Percentiles rank a stretch among this genome's conserved stretches.
Evolutionary conservation across 2,888 invertebrate genomes (phyloP).

Genomic region (Amblyteles armatorius): DNA sequence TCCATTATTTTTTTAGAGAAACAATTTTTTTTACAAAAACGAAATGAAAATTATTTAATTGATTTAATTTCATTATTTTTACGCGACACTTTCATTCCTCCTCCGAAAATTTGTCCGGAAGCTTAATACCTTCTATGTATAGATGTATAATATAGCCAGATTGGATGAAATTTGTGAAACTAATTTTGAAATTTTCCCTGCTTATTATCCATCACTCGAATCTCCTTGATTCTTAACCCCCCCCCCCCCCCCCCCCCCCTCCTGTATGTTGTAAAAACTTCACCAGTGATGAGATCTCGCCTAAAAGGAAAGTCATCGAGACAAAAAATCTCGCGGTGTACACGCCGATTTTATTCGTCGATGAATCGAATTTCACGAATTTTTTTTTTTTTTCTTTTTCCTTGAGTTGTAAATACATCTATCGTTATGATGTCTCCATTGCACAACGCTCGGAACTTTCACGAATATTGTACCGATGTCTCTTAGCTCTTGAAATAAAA

Average conservation of each 20-base stretch:
- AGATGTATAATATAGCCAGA: background rate
- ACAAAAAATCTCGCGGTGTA: constrained; percentile 23
- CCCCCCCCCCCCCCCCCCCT: background rate
- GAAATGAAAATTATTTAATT: no score
- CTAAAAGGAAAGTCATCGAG: constrained; percentile 18
- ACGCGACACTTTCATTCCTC: no score
- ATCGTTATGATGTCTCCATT: constrained; percentile 49
- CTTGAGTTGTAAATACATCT: constrained; percentile 35
- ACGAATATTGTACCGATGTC: constrained; percentile 53
- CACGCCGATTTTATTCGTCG: constrained; percentile 31
- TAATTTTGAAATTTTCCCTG: background rate
- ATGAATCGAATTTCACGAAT: constrained; percentile 57
- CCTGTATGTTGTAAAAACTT: background rate
- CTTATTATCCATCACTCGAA: background rate
- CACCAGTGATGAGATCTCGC: constrained; percentile 6
- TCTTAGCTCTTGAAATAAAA: background rate
- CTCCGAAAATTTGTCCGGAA: no score
- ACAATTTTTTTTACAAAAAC: no score
- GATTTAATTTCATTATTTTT: no score
- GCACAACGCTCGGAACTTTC: constrained; percentile 65
- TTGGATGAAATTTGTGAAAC: background rate
- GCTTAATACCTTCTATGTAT: no score
- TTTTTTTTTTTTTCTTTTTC: constrained; percentile 12
- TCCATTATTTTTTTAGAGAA: no score
- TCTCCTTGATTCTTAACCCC: background rate